Base-by-base conservation (phyloP, 2,888 invertebrate genomes). In the Drosophila birchii region DNA sequence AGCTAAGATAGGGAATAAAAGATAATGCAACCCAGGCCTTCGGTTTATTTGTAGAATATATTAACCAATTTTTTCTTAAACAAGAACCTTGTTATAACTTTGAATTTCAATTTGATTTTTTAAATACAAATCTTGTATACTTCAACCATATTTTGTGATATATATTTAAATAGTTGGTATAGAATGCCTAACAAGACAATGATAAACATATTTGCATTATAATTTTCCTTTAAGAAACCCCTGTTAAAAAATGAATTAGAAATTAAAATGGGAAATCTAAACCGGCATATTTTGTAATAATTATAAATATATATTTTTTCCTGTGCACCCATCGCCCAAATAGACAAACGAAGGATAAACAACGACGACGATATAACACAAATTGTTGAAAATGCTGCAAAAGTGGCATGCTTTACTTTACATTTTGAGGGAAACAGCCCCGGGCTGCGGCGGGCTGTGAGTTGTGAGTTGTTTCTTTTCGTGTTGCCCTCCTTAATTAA, bases 401-500 rank as follows among this genome's bases (percentile, higher is more conserved):
- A 75, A 75, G 71, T 77, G 78, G 73, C 77, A 72, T 49, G 63
- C 74, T 62, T 69, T 75, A 63, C 69, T 62, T 69, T 75, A 63
- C 69, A 72, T 60, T 60, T 64, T 54, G 49, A 43, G 39, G 54
- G 45, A 73, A 66, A 43, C 58, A 39, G 75, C 57, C 67, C 56
- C 38, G 38, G 75, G 63, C 49, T 18, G 49, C 32, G 32, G 43
- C 20, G 5, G 6, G 26, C 44, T 45, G 49, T 14, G 60, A 20
- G 44, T 36, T 53, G 16, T 32, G 44, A 53, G 59, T 69, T 76
- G 67, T 80, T 55, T 69, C 51, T 88, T 81, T 83, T 88, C 72
- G 72, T 71, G 56, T 68, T 68, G 71, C 59, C 72, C 58, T 68
- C 72, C 87, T 90, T 91, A 90, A 90, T 90, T 90, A 90, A 90